A percentile compares a stretch with the other conserved stretches of the same genome.
Conservation (phyloP, 1,140 invertebrate species). For the Physella acuta region DNA sequence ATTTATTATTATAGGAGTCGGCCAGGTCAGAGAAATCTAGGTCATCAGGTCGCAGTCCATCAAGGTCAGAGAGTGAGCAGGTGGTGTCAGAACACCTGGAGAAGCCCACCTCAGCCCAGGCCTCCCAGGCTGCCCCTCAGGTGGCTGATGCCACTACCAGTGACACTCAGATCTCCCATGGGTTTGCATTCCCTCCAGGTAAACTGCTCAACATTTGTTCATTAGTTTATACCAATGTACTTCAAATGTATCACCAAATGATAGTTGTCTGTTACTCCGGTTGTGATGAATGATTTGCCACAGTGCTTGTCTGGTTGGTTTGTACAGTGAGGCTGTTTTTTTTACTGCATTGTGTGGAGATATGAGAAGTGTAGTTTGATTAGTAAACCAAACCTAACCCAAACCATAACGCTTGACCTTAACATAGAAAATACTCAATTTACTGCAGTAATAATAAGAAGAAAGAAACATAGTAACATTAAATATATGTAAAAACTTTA, state of each 20-base stretch:
- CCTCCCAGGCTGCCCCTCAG: constrained; percentile 17
- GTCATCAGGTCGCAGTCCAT: background rate
- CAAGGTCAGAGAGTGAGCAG: background rate
- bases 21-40: constrained; percentile 5
- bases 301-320: no score
- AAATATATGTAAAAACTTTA: background rate
- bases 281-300: no score
- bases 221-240: no score
- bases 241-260: no score
- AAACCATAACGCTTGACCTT: no score
- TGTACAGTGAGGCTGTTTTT: no score
- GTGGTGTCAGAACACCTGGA: constrained; percentile 28
- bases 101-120: constrained; percentile 21
- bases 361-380: no score
- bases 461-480: background rate
- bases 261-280: no score
- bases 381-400: no score
- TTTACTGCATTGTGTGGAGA: no score
- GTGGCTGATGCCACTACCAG: constrained; percentile 30
- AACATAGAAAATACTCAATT: no score
- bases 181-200: constrained; percentile 53
- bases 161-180: constrained; percentile 40
- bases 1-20: background rate
- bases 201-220: no score
- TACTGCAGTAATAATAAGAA: background rate